Evolutionary conservation across 92 coral and sea anemone species (phyloP), one percentile per base, ranked within the genome.

Genomic region (Plumapathes pennacea): DNA sequence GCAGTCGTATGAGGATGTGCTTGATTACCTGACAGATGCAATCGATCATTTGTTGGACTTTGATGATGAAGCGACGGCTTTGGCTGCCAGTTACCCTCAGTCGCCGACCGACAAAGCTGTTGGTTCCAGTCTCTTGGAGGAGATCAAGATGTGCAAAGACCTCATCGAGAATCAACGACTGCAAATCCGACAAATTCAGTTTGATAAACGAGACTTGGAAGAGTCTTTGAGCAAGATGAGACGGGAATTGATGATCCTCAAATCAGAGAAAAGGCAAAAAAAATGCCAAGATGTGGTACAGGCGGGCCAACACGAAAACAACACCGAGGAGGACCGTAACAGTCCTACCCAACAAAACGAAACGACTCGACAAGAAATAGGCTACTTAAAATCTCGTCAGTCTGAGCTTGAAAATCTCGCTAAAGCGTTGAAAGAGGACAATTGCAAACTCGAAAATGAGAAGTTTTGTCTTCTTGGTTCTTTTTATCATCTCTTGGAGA

Each of bases 141-240:
- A 94, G 43, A 82, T 94, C 28, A 88, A 85, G 64, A 72, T 82
- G 15, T 94, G 99, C 69, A 94, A 89, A 69, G 85, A 89, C 27
- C 57, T 94, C 26, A 67, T 84, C 39, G 99, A 94, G 50, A 78
- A 90, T 34, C 99, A 94, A 60, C 63, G 96, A 47, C 47, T 67
- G 13, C 96, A 94, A 48, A 88, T 94, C 28, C 77, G 89, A 64
- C 85, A 94, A 46, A 76, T 94, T 28, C 89, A 80, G 44, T 75
- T 89, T 38, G 96, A 94, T 52, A 94, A 89, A 68, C 54, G 96
- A 73, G 96, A 76, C 54, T 63, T 89, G 22, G 99, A 94, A 58
- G 92, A 85, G 44, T 75, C 73, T 15, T 84, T 68, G 39, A 51
- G 76, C 34, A 90, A 89, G 43, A 60, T 94, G 62, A 94, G 81